Base-by-base conservation (phyloP, 1,140 invertebrate genomes). In the Magallana gigas region DNA sequence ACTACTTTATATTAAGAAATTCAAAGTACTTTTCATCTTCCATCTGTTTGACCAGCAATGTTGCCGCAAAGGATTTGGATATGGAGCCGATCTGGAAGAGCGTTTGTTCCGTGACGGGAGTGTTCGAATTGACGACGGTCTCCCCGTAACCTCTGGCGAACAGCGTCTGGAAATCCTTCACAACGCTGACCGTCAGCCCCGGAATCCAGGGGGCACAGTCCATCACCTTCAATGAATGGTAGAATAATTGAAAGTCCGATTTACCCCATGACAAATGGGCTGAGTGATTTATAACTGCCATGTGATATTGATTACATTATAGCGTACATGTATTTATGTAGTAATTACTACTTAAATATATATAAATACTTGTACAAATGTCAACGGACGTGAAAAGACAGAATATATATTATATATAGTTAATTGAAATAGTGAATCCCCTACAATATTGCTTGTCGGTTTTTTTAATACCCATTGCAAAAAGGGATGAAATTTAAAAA, bases 21-120 rank as follows among this genome's bases (percentile, higher is more conserved):
- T 48, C 29, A 18, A 57, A 57, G 11, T 83, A 80, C 71, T 86
- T 76, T 36, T 36, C 57, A 12, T 87, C 58, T 6, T 48, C 48
- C 23, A 91, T 7, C n/a, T 90, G 87, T 68, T 90, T 90, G 18
- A 90, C 71, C 0, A 91, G 57, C 12, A 90, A 59, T 11, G 91
- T 83, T 9, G 90, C 83, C 1, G 91, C 89, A 84, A 92, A 92
- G 7, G 87, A 88, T 57, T 92, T 91, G 8, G 91, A 90, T 6
- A 91, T 57, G 0, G 90, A 90, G 5, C 90, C 91, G 36, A 92
- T 88, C 60, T 85, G 83, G 84, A 92, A 92, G n/a, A 88, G 23
- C 0, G 91, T 91, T 76, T 87, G 57, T 11, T 85, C 57, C 1
- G 85, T 87, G 12, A 90, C 91, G 6, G 86, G 83, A 1, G 76